Conservation (phyloP, 2,113 vertebrate genomes). For the Microcebus tavaratra region DNA sequence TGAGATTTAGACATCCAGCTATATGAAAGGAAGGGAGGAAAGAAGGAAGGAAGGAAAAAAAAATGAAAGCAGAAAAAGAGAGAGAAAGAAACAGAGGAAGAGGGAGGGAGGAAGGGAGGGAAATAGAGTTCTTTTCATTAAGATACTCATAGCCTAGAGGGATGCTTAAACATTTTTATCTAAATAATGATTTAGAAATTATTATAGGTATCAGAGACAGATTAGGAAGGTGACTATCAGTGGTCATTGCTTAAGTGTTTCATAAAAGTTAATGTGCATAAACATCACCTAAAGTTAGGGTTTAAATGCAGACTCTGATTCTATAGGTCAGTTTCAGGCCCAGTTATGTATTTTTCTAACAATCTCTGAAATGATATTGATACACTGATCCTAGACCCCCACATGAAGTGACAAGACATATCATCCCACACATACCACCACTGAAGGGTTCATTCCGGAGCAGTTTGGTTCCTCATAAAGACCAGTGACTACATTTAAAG, state of each 20-base stretch:
- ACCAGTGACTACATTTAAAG: not conserved
- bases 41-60: not conserved
- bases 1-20: not conserved
- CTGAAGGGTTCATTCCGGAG: not conserved
- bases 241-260: not conserved
- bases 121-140: not conserved
- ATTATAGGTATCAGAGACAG: not conserved
- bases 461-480: not conserved
- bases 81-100: not conserved
- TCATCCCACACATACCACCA: not conserved
- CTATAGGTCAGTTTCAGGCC: no score
- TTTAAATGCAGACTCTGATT: not conserved
- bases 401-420: fast-evolving
- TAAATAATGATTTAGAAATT: not conserved
- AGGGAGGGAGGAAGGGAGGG: fast-evolving
- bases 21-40: not conserved
- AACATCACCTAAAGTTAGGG: not conserved
- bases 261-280: not conserved
- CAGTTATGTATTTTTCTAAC: not conserved
- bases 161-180: not conserved
- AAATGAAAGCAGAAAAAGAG: fast-evolving
- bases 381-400: not conserved
- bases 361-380: not conserved
- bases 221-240: not conserved
- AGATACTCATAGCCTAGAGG: not conserved